Evolutionary conservation across 2,888 invertebrate genomes (phyloP), one percentile per base, ranked within the genome.

Genomic region (Oscheius sp.): DNA sequence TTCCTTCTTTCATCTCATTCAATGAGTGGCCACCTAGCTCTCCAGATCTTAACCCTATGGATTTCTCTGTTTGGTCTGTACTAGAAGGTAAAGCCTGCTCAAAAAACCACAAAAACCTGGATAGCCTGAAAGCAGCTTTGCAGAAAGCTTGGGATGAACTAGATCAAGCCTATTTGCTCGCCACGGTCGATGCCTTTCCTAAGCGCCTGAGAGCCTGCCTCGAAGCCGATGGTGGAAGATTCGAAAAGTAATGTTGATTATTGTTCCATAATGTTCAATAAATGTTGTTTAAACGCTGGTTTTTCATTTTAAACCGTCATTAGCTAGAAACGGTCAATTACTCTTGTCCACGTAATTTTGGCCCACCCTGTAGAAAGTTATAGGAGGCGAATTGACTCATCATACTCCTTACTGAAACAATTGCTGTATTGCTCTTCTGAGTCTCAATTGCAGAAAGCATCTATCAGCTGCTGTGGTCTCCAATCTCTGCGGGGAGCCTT

Each of bases 141-240:
- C 8, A 15, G 6, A 63, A 63, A 20, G 15, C 17, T 6, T 57
- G 57, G 57, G 17, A 29, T n/a, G 25, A 65, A 15, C n/a, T 70
- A 12, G 57, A 70, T 53, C 37, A 4, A 27, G 37, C 57, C 42
- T 66, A 71, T 63, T 42, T 61, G 46, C 71, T 66, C 3, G 58
- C 29, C 70, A 70, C 65, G 10, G 48, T 37, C 37, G 37, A 57
- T 29, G 53, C 57, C 20, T 31, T 57, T 0, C n/a, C 25, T 10
- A 0, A 1, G 15, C 65, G 65, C 29, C 48, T 58, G 46, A 33
- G 48, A 42, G 70, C 65, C 45, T 69, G 69, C 20, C 17, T 52
- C 52, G 31, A 64, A 50, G 63, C 63, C 0, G 45, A 58, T 15
- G 70, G 65, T 4, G 57, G 34, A 8, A 42, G 57, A 31, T 65